These are phyloP conservation scores for Chaetodon trifascialis DNA, from an alignment of 2,113 vertebrate genomes.

Conservation along the genomic window DNA sequence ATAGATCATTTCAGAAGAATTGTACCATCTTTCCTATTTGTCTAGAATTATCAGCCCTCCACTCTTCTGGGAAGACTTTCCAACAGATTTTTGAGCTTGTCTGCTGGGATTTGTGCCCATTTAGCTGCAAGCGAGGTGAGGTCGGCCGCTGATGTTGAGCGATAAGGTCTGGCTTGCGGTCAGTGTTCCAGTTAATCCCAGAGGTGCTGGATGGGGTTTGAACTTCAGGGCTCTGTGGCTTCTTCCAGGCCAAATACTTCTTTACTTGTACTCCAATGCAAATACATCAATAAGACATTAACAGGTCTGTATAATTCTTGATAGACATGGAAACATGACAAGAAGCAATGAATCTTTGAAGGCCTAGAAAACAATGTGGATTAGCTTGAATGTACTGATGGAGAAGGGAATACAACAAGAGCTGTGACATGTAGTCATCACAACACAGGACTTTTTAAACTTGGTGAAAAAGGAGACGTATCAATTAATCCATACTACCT, in stretches of 20 bases:
- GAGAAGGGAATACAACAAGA: not conserved
- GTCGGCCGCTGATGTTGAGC: not conserved
- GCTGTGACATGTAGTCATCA: not conserved
- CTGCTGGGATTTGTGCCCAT: conserved; percentile 2
- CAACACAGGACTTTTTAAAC: not conserved
- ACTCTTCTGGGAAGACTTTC: not conserved
- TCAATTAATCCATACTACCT: conserved; percentile 11
- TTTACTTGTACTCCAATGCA: not conserved
- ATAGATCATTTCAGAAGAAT: conserved; percentile 7
- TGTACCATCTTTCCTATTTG: not conserved
- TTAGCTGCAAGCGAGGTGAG: not conserved
- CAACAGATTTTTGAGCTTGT: not conserved
- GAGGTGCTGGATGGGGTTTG: not conserved
- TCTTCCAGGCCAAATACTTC: not conserved
- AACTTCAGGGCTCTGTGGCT: not conserved
- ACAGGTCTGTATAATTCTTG: not conserved
- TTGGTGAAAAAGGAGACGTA: not conserved
- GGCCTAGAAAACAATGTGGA: not conserved
- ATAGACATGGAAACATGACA: too few species aligned
- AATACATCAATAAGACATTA: not conserved
- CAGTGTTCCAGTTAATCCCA: not conserved
- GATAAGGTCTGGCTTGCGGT: not conserved
- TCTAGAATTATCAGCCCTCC: not conserved
- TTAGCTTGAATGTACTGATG: not conserved
- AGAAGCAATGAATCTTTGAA: not conserved